A percentile compares a stretch with the other conserved stretches of the same genome.
Evolutionary conservation across 2,113 vertebrate genomes (phyloP).

Genomic region (Amblyornis subalaris): DNA sequence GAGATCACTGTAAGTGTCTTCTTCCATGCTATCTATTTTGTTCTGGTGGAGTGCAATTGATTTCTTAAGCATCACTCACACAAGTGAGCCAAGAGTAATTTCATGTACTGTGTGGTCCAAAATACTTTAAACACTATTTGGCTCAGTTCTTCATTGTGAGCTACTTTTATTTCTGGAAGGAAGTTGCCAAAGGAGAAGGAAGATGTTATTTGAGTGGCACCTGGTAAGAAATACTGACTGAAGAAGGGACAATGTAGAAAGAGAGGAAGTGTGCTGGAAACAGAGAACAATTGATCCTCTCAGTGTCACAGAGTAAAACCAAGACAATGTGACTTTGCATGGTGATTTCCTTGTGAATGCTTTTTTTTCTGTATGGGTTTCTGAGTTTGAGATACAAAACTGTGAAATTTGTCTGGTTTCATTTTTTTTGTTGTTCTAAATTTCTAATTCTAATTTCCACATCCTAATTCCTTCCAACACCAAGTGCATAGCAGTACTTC

Average conservation of each 20-base stretch:
- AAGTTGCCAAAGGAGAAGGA: not conserved
- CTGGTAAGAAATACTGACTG: not conserved
- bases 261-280: not conserved
- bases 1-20: not conserved
- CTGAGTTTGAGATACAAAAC: not conserved
- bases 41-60: not conserved
- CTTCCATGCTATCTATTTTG: not conserved
- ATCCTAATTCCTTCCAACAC: not conserved
- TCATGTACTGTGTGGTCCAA: not conserved
- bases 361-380: not conserved
- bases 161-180: not conserved
- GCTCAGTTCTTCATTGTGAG: not conserved
- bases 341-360: not conserved
- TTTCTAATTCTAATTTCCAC: not conserved
- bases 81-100: not conserved
- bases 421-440: not conserved
- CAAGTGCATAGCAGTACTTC: not conserved
- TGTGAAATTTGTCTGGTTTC: not conserved
- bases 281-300: not conserved
- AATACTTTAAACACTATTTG: not conserved
- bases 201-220: not conserved
- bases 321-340: not conserved
- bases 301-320: not conserved
- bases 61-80: not conserved
- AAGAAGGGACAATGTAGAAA: not conserved